Conservation (phyloP, 2,888 invertebrate species). For the Kryphioiulus occultus region DNA sequence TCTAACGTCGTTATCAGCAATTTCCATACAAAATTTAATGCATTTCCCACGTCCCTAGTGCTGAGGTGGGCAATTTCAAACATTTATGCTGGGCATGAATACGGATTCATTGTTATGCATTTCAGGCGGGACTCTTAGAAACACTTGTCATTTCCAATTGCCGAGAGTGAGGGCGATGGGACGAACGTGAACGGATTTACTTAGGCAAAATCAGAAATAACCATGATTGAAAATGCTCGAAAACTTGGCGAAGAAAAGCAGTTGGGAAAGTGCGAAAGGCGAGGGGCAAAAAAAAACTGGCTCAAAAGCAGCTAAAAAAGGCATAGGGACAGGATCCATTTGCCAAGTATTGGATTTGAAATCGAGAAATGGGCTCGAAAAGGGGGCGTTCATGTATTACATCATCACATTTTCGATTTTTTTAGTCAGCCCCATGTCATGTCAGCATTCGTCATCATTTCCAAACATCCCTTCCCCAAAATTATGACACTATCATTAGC, state of each 20-base stretch:
- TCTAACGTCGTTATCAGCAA: not conserved
- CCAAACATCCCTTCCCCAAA: too few species aligned
- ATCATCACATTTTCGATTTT: too few species aligned
- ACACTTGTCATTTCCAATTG: constrained; percentile 1
- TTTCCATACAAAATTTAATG: constrained; percentile 3
- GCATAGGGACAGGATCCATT: too few species aligned
- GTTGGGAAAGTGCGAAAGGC: too few species aligned
- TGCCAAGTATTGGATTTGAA: too few species aligned
- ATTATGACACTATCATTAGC: too few species aligned
- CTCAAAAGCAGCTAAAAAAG: too few species aligned
- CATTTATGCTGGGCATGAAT: not conserved
- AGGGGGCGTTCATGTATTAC: too few species aligned
- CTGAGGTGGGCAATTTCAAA: constrained; percentile 2
- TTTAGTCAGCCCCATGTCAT: too few species aligned
- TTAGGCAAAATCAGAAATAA: not conserved
- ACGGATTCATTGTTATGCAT: constrained; percentile 12
- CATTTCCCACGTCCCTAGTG: not conserved
- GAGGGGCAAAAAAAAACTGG: too few species aligned
- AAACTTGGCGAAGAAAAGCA: not conserved
- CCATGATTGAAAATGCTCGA: not conserved
- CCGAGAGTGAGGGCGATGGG: not conserved
- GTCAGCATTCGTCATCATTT: too few species aligned
- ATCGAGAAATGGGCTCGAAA: too few species aligned
- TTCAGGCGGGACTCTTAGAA: not conserved
- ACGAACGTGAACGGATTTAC: not conserved